phyloP scores from a whole-genome alignment of 1,140 invertebrate genomes.

The Pseudomyrmex sp. region DNA sequence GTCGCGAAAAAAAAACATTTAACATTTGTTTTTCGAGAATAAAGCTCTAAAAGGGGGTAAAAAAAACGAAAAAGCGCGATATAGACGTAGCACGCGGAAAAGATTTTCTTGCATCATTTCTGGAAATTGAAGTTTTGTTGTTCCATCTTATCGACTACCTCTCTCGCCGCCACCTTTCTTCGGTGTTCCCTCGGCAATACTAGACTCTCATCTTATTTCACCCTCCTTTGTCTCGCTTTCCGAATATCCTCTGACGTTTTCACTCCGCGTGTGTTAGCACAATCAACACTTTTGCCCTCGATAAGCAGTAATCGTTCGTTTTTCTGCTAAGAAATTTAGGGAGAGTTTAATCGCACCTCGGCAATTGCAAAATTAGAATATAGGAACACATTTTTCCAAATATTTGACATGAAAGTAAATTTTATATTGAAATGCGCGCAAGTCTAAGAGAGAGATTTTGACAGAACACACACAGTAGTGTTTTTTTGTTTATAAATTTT shows the following conservation, averaged over 20 bases:
- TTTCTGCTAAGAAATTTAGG: slow-evolving; percentile 12
- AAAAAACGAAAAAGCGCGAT: slow-evolving; percentile 1
- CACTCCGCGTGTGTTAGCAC: slow-evolving; percentile 15
- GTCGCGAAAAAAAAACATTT: background rate
- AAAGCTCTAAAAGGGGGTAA: background rate
- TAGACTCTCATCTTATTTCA: slow-evolving; percentile 49
- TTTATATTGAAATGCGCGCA: too few relatives aligned
- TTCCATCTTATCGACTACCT: slow-evolving; percentile 68
- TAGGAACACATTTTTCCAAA: background rate
- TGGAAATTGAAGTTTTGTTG: slow-evolving; percentile 82
- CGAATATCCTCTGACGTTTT: slow-evolving; percentile 46
- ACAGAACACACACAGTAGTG: too few relatives aligned
- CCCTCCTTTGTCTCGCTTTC: slow-evolving; percentile 54
- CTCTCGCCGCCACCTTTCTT: slow-evolving; percentile 15
- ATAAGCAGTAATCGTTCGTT: slow-evolving; percentile 30
- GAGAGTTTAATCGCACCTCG: background rate
- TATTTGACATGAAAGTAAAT: background rate
- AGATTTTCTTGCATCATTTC: slow-evolving; percentile 80
- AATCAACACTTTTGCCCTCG: slow-evolving; percentile 25
- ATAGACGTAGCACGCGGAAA: slow-evolving; percentile 74
- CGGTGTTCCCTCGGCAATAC: slow-evolving; percentile 33
- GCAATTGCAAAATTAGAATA: slow-evolving; percentile 3
- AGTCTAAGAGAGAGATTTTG: too few relatives aligned
- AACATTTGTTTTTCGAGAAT: slow-evolving; percentile 34
- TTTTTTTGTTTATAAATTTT: too few relatives aligned